Percentiles rank a stretch among this genome's conserved stretches.
These are phyloP conservation scores for Drosophila sp. DNA, from an alignment of 1,140 invertebrate species.

Conservation along the genomic window DNA sequence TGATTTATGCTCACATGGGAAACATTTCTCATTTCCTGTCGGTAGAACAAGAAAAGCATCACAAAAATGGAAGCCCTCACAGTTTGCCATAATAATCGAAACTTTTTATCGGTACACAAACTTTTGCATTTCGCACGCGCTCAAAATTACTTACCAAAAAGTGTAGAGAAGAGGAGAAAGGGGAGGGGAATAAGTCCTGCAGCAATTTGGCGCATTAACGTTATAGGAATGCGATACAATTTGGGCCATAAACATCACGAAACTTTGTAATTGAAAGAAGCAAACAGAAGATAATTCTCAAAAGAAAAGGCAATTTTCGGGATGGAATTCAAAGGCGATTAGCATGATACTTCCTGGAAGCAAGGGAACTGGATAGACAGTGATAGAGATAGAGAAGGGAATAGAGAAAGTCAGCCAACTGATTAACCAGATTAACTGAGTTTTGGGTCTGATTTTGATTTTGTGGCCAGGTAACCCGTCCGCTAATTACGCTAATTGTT, in stretches of 20 bases:
- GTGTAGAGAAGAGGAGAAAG: neutral
- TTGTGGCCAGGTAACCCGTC: constrained; percentile 45
- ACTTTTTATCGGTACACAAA: constrained; percentile 72
- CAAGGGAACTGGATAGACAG: neutral
- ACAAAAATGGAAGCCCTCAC: constrained; percentile 21
- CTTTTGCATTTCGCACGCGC: constrained; percentile 77
- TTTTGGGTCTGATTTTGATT: constrained; percentile 13
- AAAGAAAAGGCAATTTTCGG: constrained; percentile 2
- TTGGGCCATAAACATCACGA: constrained; percentile 45
- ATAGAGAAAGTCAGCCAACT: constrained; percentile 11
- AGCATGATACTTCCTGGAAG: too few species aligned
- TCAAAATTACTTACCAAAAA: constrained; percentile 65
- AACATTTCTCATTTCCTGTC: constrained; percentile 68
- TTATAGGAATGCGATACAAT: constrained; percentile 56
- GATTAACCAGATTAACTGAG: constrained; percentile 64
- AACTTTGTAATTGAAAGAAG: constrained; percentile 72
- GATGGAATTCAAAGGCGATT: constrained; percentile 12
- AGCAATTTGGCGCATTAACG: constrained; percentile 67
- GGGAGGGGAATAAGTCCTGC: constrained; percentile 31
- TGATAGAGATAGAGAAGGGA: neutral
- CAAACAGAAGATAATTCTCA: constrained; percentile 17
- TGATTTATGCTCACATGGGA: constrained; percentile 43
- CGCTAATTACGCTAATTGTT: constrained; percentile 71
- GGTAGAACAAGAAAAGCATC: neutral
- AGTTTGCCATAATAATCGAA: constrained; percentile 76